These are phyloP conservation scores for Lagopus muta DNA, from an alignment of 2,113 vertebrate genomes.

Conservation along the genomic window DNA sequence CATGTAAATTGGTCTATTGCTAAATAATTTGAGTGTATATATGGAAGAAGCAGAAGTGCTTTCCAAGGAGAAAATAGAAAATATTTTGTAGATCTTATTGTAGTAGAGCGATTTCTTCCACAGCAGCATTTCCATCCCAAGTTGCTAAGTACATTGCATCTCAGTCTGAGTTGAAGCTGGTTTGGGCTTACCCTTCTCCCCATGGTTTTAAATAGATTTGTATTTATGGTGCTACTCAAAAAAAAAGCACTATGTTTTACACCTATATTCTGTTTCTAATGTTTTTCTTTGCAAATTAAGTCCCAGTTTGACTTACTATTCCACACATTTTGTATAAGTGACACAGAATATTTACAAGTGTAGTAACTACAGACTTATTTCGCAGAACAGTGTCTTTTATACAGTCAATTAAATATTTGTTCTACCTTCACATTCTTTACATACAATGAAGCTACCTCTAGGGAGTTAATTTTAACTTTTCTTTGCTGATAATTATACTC, in stretches of 20 bases:
- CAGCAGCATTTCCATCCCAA: conserved; percentile 2
- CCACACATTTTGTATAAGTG: background rate
- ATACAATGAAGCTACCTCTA: background rate
- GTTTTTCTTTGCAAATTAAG: conserved; percentile 13
- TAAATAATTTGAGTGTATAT: background rate
- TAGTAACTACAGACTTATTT: background rate
- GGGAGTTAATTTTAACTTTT: background rate
- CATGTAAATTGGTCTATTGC: background rate
- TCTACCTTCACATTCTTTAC: background rate
- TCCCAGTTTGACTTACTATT: conserved; percentile 29
- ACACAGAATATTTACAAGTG: background rate
- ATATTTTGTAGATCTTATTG: background rate
- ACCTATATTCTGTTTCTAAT: conserved; percentile 17
- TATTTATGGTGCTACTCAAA: conserved; percentile 34
- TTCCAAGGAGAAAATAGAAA: background rate
- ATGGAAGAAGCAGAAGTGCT: background rate
- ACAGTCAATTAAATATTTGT: background rate
- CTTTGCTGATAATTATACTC: background rate
- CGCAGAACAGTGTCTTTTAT: background rate
- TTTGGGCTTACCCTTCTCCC: background rate
- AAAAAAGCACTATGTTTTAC: conserved; percentile 9
- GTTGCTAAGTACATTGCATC: background rate
- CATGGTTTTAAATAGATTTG: conserved; percentile 13
- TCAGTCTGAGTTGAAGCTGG: conserved; percentile 21
- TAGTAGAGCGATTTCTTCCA: background rate